These are phyloP conservation scores for Rotaria socialis DNA, from an alignment of 2,888 invertebrate species.

Conservation along the genomic window DNA sequence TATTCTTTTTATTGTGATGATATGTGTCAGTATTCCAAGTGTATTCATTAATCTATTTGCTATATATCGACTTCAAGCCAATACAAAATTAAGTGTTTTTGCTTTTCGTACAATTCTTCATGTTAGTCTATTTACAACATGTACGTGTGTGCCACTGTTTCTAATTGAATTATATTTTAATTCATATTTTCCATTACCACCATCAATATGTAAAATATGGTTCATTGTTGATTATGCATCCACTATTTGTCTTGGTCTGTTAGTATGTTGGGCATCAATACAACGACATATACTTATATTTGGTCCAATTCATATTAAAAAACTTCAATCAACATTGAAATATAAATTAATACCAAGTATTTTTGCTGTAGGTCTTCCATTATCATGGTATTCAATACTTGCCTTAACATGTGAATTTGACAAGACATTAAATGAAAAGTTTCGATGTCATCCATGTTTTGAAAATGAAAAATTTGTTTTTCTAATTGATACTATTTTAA, in stretches of 20 bases:
- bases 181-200: background rate
- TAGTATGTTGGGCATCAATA: slow-evolving; percentile 31
- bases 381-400: background rate
- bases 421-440: background rate
- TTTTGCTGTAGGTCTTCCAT: background rate
- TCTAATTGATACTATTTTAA: slow-evolving; percentile 32
- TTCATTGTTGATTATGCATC: slow-evolving; percentile 28
- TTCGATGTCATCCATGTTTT: slow-evolving; percentile 16
- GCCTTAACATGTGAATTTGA: background rate
- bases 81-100: background rate
- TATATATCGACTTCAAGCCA: background rate
- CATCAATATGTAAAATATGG: background rate
- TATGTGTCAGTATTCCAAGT: background rate
- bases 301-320: background rate
- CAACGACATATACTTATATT: slow-evolving; percentile 27
- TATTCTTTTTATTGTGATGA: background rate
- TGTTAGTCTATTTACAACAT: slow-evolving; percentile 19
- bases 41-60: slow-evolving; percentile 1
- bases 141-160: background rate
- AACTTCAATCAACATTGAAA: background rate
- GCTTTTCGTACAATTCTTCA: background rate
- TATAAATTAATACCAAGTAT: slow-evolving; percentile 1
- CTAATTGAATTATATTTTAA: slow-evolving; percentile 15
- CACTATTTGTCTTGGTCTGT: background rate
- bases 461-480: slow-evolving; percentile 8